phyloP scores from a whole-genome alignment of 2,113 vertebrate species.

The Coptodon rendalli region DNA sequence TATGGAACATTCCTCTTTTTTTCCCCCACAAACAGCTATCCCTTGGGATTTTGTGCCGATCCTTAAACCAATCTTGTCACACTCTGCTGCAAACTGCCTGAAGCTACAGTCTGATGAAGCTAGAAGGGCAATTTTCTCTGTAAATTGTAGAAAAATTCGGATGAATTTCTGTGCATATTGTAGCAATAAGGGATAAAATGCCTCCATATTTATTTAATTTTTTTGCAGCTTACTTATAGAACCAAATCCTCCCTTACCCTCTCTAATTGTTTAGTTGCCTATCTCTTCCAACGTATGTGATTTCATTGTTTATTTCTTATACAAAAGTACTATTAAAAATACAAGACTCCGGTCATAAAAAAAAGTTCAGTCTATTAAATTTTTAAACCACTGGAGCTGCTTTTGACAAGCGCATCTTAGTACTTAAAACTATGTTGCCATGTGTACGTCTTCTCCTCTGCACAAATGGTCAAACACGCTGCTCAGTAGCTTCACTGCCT shows the following conservation, averaged over 20 bases:
- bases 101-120: neutral
- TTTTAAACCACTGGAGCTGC: neutral
- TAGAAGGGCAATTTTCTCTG: neutral
- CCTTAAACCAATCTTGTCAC: neutral
- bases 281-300: neutral
- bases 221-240: neutral
- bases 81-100: neutral
- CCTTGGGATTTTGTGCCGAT: neutral
- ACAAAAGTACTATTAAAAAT: neutral
- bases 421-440: neutral
- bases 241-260: neutral
- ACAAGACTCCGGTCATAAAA: neutral
- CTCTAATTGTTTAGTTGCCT: neutral
- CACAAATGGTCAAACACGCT: neutral
- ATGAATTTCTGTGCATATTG: neutral
- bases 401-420: neutral
- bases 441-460: neutral
- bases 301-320: neutral
- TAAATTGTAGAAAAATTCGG: neutral
- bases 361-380: neutral
- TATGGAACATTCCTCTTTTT: neutral
- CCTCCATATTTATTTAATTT: neutral
- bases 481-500: neutral
- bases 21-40: neutral
- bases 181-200: neutral